Evolutionary conservation across 2,888 invertebrate species (phyloP).

Genomic region (Microchrysa polita): DNA sequence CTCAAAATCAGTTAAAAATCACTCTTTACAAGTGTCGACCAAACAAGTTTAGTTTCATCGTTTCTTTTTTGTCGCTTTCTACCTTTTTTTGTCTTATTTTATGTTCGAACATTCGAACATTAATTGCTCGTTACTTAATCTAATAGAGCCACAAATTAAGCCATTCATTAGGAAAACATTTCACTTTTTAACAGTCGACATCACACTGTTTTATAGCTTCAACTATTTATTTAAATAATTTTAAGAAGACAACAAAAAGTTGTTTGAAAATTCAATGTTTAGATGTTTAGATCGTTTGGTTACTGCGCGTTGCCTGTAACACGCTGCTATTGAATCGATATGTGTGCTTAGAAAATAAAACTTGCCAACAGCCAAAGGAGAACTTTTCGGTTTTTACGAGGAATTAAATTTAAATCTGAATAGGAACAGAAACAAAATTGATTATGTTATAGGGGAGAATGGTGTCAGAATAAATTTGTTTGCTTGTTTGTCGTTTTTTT

Average conservation of each 20-base stretch:
- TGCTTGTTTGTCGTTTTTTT: no score
- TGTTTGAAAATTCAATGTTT: constrained; percentile 20
- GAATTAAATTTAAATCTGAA: constrained; percentile 16
- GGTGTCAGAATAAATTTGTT: no score
- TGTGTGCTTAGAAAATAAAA: no score
- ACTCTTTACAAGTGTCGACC: constrained; percentile 58
- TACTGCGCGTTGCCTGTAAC: neutral
- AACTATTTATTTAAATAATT: constrained; percentile 28
- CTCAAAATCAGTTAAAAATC: constrained; percentile 65
- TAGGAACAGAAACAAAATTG: no score
- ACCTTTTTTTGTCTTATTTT: neutral
- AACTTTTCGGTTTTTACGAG: constrained; percentile 30
- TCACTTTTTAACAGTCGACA: constrained; percentile 45
- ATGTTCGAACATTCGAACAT: constrained; percentile 57
- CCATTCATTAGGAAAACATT: constrained; percentile 53
- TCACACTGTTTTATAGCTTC: constrained; percentile 49
- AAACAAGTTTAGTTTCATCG: constrained; percentile 22
- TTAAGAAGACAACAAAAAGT: constrained; percentile 8
- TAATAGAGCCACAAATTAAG: constrained; percentile 65
- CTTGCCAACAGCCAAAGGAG: neutral
- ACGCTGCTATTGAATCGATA: neutral
- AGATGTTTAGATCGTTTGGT: neutral
- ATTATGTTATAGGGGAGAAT: no score
- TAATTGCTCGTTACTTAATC: constrained; percentile 66
- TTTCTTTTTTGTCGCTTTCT: no score